A percentile compares a stretch with the other conserved stretches of the same genome.
Evolutionary conservation across 2,888 invertebrate genomes (phyloP).

Genomic region (Rosalia funebris): DNA sequence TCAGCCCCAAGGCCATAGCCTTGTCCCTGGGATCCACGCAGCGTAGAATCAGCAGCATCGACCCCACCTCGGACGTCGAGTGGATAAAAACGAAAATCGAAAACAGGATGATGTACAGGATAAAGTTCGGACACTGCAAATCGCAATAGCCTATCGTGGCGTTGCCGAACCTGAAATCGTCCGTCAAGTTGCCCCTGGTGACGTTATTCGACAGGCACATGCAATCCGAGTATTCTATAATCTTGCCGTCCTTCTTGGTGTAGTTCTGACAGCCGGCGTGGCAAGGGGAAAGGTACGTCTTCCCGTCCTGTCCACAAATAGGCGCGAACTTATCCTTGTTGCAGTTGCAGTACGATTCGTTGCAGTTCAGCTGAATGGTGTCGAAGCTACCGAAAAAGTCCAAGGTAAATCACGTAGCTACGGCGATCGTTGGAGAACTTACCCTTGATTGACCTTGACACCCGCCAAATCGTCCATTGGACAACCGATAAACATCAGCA

Average conservation of each 20-base stretch:
- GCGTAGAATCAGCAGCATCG: constrained; percentile 88
- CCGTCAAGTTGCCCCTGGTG: constrained; percentile 28
- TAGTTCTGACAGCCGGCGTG: constrained; percentile 84
- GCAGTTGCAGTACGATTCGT: constrained; percentile 75
- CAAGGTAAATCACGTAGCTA: too few species aligned
- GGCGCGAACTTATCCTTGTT: constrained; percentile 82
- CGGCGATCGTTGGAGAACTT: constrained; percentile 19
- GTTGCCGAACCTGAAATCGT: constrained; percentile 58
- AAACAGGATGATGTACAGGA: constrained; percentile 84
- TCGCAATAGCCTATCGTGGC: constrained; percentile 85
- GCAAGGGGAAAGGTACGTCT: constrained; percentile 88
- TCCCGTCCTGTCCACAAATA: constrained; percentile 84
- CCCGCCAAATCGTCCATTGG: constrained; percentile 85
- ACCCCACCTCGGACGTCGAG: constrained; percentile 92
- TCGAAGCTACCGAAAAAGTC: constrained; percentile 53
- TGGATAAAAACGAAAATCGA: constrained; percentile 90
- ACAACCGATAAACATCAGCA: constrained; percentile 90
- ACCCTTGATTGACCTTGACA: constrained; percentile 60
- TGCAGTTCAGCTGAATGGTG: constrained; percentile 68
- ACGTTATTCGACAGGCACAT: constrained; percentile 62
- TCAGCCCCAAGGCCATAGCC: constrained; percentile 93
- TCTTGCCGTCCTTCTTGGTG: constrained; percentile 70
- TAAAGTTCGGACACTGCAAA: constrained; percentile 80
- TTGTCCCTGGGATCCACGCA: constrained; percentile 93
- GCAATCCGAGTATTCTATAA: constrained; percentile 67